Evolutionary conservation across 2,797 vertebrate species (phyloP).

Genomic region (Tiaroga cobitis): DNA sequence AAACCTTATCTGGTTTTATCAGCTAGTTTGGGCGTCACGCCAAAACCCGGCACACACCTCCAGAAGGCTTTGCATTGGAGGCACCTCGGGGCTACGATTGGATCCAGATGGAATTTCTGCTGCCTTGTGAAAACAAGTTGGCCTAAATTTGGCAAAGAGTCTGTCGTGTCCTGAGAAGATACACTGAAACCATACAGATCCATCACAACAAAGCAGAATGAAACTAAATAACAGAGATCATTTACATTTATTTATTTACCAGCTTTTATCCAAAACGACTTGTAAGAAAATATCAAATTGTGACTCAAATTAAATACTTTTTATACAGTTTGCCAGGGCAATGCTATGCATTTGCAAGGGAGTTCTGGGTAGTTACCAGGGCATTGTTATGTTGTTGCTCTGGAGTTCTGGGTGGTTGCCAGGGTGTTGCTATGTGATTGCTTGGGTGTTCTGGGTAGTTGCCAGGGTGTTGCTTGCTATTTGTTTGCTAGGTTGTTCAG

Average conservation of each 20-base stretch:
- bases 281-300: neutral
- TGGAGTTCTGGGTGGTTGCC: neutral
- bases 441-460: neutral
- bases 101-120: slow-evolving; percentile 63
- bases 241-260: neutral
- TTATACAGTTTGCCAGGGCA: neutral
- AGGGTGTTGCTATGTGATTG: neutral
- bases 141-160: slow-evolving; percentile 45
- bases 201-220: neutral
- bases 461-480: neutral
- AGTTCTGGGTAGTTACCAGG: too few species aligned
- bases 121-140: slow-evolving; percentile 60
- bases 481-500: neutral
- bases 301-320: neutral
- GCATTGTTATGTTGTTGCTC: neutral
- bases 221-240: neutral
- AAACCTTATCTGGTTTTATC: slow-evolving; percentile 67
- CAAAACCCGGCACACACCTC: slow-evolving; percentile 56
- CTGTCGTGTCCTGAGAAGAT: slow-evolving; percentile 23
- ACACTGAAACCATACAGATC: neutral
- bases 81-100: slow-evolving; percentile 56
- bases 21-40: slow-evolving; percentile 58
- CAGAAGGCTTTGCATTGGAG: slow-evolving; percentile 48
- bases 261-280: neutral
- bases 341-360: neutral